A percentile compares a stretch with the other conserved stretches of the same genome.
Evolutionary conservation across 2,888 invertebrate genomes (phyloP).

Genomic region (Drosophila monieri): DNA sequence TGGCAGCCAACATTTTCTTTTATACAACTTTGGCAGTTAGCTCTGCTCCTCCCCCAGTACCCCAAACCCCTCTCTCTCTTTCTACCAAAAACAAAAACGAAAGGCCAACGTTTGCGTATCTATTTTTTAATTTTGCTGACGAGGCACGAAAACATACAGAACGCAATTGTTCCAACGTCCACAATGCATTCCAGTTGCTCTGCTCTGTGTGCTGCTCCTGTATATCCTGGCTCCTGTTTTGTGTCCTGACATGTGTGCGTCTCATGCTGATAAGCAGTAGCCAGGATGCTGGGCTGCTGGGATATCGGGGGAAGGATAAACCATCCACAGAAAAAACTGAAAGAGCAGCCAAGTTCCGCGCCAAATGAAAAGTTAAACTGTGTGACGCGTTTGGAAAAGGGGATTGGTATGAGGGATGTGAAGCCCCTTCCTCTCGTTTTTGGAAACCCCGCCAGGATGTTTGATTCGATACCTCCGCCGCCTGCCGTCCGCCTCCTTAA

Average conservation of each 20-base stretch:
- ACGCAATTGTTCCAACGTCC: slow-evolving; percentile 72
- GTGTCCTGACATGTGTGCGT: slow-evolving; percentile 72
- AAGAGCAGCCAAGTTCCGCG: slow-evolving; percentile 46
- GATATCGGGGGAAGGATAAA: background rate
- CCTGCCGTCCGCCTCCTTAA: background rate
- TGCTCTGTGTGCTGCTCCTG: slow-evolving; percentile 13
- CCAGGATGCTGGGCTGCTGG: background rate
- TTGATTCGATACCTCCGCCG: slow-evolving; percentile 13
- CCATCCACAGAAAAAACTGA: background rate
- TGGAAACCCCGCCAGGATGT: slow-evolving; percentile 24
- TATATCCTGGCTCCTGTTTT: slow-evolving; percentile 25
- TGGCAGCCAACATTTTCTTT: slow-evolving; percentile 53
- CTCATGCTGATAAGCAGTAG: slow-evolving; percentile 76
- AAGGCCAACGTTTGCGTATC: slow-evolving; percentile 59
- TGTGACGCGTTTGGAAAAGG: slow-evolving; percentile 65
- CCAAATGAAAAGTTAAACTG: slow-evolving; percentile 78
- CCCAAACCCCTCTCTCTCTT: too few species aligned
- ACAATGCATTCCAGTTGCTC: slow-evolving; percentile 69
- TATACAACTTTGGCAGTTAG: slow-evolving; percentile 54
- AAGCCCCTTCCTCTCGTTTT: background rate
- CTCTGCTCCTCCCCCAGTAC: background rate
- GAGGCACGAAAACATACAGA: slow-evolving; percentile 74
- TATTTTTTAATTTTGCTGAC: slow-evolving; percentile 81
- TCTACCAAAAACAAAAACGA: background rate
- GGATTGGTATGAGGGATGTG: slow-evolving; percentile 8